Evolutionary conservation across 2,797 vertebrate species (phyloP).

Genomic region (Simalia tracyae): DNA sequence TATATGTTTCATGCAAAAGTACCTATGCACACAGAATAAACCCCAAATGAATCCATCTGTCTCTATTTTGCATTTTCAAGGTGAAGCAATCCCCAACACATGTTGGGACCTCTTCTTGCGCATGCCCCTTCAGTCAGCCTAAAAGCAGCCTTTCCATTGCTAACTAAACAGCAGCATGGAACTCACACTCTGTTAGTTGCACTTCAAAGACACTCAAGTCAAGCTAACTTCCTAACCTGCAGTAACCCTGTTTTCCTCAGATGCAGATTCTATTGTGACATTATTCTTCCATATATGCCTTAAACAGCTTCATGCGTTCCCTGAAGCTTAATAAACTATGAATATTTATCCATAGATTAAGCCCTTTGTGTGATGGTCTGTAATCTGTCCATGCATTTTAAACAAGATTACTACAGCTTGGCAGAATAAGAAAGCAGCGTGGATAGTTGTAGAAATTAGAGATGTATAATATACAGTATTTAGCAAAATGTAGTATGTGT

Average conservation of each 20-base stretch:
- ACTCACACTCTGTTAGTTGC: conserved; percentile 24
- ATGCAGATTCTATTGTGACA: conserved; percentile 38
- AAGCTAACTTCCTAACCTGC: conserved; percentile 22
- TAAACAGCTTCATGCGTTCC: conserved; percentile 69
- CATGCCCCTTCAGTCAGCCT: conserved; percentile 28
- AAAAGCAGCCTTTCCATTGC: conserved; percentile 25
- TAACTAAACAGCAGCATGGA: conserved; percentile 23
- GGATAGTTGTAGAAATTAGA: conserved; percentile 47
- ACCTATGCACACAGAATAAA: background rate
- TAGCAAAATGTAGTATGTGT: conserved; percentile 39
- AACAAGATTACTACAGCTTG: conserved; percentile 34
- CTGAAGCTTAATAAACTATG: conserved; percentile 49
- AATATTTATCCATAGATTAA: conserved; percentile 35
- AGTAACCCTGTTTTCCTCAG: conserved; percentile 15
- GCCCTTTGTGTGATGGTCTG: conserved; percentile 48
- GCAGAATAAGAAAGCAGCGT: conserved; percentile 53
- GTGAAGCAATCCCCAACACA: background rate
- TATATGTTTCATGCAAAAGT: background rate
- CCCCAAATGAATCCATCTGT: fast-evolving
- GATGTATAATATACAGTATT: conserved; percentile 18
- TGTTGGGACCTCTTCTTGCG: conserved; percentile 55
- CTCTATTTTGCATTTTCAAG: background rate
- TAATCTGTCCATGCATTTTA: conserved; percentile 30
- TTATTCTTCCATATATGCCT: conserved; percentile 73
- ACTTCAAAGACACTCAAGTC: conserved; percentile 14